Evolutionary conservation across 1,140 invertebrate genomes (phyloP), one percentile per base, ranked within the genome.

Genomic region (Colletes gigas): DNA sequence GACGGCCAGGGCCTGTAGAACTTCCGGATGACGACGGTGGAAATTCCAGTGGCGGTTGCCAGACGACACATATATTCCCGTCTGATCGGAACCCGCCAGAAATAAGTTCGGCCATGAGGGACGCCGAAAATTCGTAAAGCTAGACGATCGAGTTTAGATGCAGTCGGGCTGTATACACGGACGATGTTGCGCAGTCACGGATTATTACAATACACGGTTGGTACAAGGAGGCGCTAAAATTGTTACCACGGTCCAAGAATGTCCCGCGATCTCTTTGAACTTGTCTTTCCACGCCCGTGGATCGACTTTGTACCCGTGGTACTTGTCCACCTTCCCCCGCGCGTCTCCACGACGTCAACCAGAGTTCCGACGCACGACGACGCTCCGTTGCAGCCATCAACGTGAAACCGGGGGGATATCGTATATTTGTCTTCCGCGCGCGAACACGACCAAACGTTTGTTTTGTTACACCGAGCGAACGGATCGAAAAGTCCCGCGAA

Each of bases 211-310:
- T 77, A 6, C 44, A 17, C 15, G 2, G 30, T 30, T 1, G 30
- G 68, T 44, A 63, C 54, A 30, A 54, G 73, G 57, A 83, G 73
- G 62, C 72, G 67, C 69, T 19, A 81, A 57, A 63, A n/a, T 47
- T 77, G 44, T 83, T 63, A 54, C 52, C 73, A 68, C 62, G 55
- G 55, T 47, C 52, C 69, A 62, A 52, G 19, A 62, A 21, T 55
- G 12, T 14, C 44, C 6, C 17, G 19, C 21, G 50, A 3, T 52
- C 60, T 69, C n/a, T 74, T 74, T 63, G 72, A 74, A 74, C 60
- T 65, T 74, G 59, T 15, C 54, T 47, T 39, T 59, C 54, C 21
- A 15, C 50, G 47, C 4, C 12, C 19, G 19, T 21, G 65, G 30
- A 50, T 69, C 54, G 65, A 39, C 52, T n/a, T 39, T 47, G 57